phyloP scores from a whole-genome alignment of 30 jellyfish, hydroid and myxozoan genomes.

The Turritopsis dohrnii region DNA sequence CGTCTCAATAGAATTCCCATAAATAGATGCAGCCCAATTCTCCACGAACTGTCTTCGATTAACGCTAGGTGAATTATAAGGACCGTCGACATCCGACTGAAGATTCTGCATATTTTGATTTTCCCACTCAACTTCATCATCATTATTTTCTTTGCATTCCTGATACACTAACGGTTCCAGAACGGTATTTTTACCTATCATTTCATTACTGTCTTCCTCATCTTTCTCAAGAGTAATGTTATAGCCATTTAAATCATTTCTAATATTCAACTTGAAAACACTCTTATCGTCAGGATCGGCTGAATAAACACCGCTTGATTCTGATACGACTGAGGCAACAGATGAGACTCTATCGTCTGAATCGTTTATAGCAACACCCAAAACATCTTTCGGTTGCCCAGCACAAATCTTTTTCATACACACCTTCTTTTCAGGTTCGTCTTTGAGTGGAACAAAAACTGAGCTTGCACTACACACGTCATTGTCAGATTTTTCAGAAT shows the following conservation, averaged over 20 bases:
- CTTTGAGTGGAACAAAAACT: background rate
- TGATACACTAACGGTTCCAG: background rate
- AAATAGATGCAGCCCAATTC: constrained; percentile 21
- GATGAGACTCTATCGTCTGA: constrained; percentile 43
- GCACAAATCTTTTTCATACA: background rate
- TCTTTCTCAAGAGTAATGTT: background rate
- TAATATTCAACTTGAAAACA: background rate
- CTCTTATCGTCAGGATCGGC: constrained; percentile 59
- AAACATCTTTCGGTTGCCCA: background rate
- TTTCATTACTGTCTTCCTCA: background rate
- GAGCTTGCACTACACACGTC: background rate
- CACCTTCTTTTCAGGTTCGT: background rate
- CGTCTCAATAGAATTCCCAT: background rate
- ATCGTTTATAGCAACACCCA: background rate
- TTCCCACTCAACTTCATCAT: background rate
- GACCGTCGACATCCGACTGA: background rate
- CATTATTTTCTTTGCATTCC: background rate
- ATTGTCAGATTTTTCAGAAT: background rate
- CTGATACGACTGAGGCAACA: constrained; percentile 58
- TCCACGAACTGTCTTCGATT: constrained; percentile 29
- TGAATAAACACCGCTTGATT: constrained; percentile 82
- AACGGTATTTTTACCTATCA: background rate
- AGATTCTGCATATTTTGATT: background rate
- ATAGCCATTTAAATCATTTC: background rate
- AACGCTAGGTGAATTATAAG: constrained; percentile 21